A percentile compares a stretch with the other conserved stretches of the same genome.
phyloP scores from a whole-genome alignment of 1,140 invertebrate genomes.

The Hypsibius dujardini region DNA sequence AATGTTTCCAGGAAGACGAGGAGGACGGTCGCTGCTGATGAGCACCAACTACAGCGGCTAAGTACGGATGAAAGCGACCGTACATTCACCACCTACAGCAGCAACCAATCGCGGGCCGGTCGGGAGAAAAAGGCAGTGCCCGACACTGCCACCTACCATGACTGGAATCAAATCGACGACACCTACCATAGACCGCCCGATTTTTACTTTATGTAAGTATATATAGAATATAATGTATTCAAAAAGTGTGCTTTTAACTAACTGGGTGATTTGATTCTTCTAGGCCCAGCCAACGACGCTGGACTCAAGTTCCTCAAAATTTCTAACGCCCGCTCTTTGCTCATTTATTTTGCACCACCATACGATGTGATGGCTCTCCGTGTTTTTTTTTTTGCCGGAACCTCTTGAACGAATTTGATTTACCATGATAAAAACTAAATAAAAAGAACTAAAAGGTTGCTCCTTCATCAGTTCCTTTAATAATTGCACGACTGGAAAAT shows the following conservation, averaged over 20 bases:
- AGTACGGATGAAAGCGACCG: slow-evolving; percentile 8
- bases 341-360: not conserved
- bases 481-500: too few relatives aligned
- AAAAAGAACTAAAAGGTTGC: too few relatives aligned
- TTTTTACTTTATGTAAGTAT: not conserved
- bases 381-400: too few relatives aligned
- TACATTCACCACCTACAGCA: slow-evolving; percentile 13
- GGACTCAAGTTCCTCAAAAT: slow-evolving; percentile 9
- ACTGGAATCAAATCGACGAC: not conserved
- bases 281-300: slow-evolving; percentile 11
- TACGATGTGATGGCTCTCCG: too few relatives aligned
- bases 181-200: not conserved
- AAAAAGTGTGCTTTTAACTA: too few relatives aligned
- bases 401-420: too few relatives aligned
- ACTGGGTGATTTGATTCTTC: too few relatives aligned
- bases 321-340: not conserved
- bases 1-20: not conserved
- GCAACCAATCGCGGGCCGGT: not conserved
- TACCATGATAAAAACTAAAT: too few relatives aligned
- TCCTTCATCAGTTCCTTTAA: too few relatives aligned
- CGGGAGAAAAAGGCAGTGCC: not conserved
- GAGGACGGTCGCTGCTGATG: not conserved
- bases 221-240: too few relatives aligned
- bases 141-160: not conserved
- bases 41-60: slow-evolving; percentile 3